A percentile compares a stretch with the other conserved stretches of the same genome.
Conservation (phyloP, 1,140 invertebrate genomes). For the Solenopsis invicta region DNA sequence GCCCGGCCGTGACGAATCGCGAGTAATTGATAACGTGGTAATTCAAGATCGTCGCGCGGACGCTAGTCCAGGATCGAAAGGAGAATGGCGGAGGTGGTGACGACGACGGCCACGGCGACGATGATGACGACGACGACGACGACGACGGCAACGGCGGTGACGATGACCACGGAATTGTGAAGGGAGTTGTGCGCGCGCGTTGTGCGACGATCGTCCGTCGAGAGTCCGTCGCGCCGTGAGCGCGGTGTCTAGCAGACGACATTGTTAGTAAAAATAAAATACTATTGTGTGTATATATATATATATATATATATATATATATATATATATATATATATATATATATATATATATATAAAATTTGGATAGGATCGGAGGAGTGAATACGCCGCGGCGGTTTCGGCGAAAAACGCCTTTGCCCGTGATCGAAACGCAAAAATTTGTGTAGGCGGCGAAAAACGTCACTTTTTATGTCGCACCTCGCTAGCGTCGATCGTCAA, state of each 20-base stretch:
- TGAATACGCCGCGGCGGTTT: not conserved
- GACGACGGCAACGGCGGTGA: too few relatives aligned
- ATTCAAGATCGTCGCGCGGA: not conserved
- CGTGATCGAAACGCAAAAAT: not conserved
- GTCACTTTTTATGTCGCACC: not conserved
- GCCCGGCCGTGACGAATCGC: slow-evolving; percentile 1
- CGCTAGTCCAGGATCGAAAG: not conserved
- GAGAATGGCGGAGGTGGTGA: not conserved
- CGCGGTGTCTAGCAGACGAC: slow-evolving; percentile 77
- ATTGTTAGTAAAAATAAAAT: slow-evolving; percentile 81
- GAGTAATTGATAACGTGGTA: slow-evolving; percentile 22
- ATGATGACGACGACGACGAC: not conserved
- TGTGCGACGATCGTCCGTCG: slow-evolving; percentile 45
- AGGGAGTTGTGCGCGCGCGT: slow-evolving; percentile 57
- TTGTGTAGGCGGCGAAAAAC: not conserved
- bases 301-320: slow-evolving; percentile 5
- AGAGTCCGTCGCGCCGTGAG: slow-evolving; percentile 54
- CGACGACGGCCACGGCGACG: slow-evolving; percentile 7
- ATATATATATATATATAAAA: slow-evolving; percentile 45
- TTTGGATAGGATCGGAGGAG: slow-evolving; percentile 70
- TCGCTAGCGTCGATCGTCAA: not conserved
- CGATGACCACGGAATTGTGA: slow-evolving; percentile 25
- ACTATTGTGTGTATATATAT: slow-evolving; percentile 71
- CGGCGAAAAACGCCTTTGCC: not conserved
- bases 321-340: slow-evolving; percentile 56